Evolutionary conservation across 1,140 invertebrate species (phyloP), one percentile per base, ranked within the genome.

Genomic region (Bradysia coprophila): DNA sequence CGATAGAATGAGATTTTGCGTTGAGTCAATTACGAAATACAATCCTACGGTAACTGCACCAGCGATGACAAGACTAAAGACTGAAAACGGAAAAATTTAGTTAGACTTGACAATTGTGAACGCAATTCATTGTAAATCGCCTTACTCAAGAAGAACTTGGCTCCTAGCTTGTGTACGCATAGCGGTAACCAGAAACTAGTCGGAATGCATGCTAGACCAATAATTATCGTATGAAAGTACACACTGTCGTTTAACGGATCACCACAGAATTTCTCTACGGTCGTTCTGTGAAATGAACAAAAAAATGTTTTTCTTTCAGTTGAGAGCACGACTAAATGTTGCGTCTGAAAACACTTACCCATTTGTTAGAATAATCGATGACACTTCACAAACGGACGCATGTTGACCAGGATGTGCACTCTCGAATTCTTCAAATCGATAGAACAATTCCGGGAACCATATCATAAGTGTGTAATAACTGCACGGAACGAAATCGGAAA

Each of bases 391-490:
- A 4, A 82, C 75, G 1, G 77, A 76, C 0, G 76, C 74, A 2
- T 64, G 65, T 34, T 69, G 56, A 22, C 69, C 71, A 1, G 76
- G 75, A 68, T 76, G 64, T 0, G 57, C 48, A 15, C 61, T 53
- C 49, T 80, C 76, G 53, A 73, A 81, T 38, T 75, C 70, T 48
- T 81, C 76, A 52, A 80, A 81, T 44, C 78, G 72, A 55, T 74
- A 69, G 60, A 82, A 84, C 48, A 85, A 61, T 54, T 84, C 80
- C 8, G 81, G 81, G 57, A 85, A 84, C 81, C 81, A 85, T 44
- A 84, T 73, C 78, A 84, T 83, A 2, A 84, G 61, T 2, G 80
- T 83, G 55, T 84, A 84, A 54, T 84, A 84, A 50, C 81, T 84
- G 54, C 23, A 53, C 49, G n/a, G n/a, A n/a, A n/a, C 42, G 41